Conservation (phyloP, 2,113 vertebrate species). For the Numida meleagris region DNA sequence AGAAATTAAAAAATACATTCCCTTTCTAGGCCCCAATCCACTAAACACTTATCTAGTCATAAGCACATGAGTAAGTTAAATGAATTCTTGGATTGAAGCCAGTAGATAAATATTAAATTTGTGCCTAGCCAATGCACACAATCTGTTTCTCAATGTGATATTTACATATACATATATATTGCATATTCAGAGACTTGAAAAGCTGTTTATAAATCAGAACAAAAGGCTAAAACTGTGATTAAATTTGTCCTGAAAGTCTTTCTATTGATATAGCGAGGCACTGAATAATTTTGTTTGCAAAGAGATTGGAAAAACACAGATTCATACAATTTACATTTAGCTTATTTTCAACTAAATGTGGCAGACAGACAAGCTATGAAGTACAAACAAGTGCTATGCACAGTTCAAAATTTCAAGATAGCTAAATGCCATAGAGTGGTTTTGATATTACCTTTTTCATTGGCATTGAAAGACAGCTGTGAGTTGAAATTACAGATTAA, state of each 20-base stretch:
- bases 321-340: background rate
- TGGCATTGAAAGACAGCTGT: slow-evolving; percentile 17
- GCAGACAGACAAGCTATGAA: background rate
- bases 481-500: slow-evolving; percentile 28
- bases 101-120: slow-evolving; percentile 41
- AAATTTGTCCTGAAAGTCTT: slow-evolving; percentile 3
- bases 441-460: background rate
- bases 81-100: slow-evolving; percentile 30
- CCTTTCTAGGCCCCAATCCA: background rate
- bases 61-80: slow-evolving; percentile 43
- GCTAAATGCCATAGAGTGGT: background rate
- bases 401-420: background rate
- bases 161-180: slow-evolving; percentile 11
- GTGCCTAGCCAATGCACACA: slow-evolving; percentile 2
- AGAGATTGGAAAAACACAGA: background rate
- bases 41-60: slow-evolving; percentile 31
- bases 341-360: background rate
- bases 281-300: background rate
- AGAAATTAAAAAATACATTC: background rate
- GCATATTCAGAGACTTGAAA: background rate
- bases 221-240: background rate
- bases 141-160: slow-evolving; percentile 60
- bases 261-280: background rate
- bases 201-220: slow-evolving; percentile 35
- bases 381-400: background rate